Conservation (phyloP, 2,113 vertebrate genomes). For the Candoia aspera region DNA sequence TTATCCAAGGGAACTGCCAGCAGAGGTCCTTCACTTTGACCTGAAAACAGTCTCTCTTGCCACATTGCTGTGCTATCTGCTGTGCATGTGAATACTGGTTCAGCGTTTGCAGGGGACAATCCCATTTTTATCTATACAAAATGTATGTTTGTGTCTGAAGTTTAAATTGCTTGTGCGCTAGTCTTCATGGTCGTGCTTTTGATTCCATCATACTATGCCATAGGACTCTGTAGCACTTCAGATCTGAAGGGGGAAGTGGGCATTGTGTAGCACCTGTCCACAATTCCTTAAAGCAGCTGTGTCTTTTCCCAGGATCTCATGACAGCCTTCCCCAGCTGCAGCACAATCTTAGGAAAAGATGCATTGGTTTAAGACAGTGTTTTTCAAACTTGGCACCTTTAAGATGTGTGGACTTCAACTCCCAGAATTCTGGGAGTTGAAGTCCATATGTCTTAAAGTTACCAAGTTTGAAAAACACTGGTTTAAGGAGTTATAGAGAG, state of each 20-base stretch:
- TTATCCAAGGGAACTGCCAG: neutral
- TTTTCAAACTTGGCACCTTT: neutral
- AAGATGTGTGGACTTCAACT: neutral
- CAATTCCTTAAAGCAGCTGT: neutral
- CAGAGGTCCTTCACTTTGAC: neutral
- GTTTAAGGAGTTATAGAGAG: too few relatives aligned
- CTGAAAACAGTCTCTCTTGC: neutral
- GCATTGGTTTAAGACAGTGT: neutral
- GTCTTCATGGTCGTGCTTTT: neutral
- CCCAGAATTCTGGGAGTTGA: neutral
- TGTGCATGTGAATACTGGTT: neutral
- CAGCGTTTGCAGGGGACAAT: neutral
- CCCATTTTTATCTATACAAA: neutral
- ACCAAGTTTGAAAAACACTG: too few relatives aligned
- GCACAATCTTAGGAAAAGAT: neutral
- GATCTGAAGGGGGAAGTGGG: neutral
- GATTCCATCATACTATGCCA: neutral
- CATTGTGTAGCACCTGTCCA: neutral
- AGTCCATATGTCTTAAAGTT: too few relatives aligned
- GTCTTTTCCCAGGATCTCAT: neutral
- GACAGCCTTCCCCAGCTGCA: neutral
- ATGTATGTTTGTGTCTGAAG: neutral
- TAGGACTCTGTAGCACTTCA: neutral
- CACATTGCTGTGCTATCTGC: neutral
- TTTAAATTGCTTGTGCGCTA: too few relatives aligned